Percentiles rank a stretch among this genome's conserved stretches.
Conservation (phyloP, 1,140 invertebrate species). For the Ylistrum balloti region DNA sequence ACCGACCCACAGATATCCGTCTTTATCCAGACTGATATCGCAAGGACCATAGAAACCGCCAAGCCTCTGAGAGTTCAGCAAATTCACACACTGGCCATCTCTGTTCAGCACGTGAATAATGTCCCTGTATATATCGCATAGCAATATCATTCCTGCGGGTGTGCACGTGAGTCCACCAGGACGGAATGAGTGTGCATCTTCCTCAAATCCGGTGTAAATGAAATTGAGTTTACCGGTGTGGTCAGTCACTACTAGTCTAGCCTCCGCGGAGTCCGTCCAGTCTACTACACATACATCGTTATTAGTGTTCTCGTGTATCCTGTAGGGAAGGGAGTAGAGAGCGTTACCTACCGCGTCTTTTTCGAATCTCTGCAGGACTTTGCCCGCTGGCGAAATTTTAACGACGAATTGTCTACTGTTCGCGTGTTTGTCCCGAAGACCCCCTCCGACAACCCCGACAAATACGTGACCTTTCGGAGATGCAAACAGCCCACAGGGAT, state of each 20-base stretch:
- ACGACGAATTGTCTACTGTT: conserved; percentile 11
- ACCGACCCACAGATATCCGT: conserved; percentile 21
- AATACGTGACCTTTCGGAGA: not conserved
- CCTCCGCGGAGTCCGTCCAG: conserved; percentile 33
- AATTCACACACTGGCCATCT: not conserved
- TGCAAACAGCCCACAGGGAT: not conserved
- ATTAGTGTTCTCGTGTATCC: conserved; percentile 48
- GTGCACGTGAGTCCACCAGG: not conserved
- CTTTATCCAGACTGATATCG: not conserved
- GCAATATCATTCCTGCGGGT: not conserved
- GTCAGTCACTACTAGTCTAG: conserved; percentile 43
- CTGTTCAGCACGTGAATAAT: not conserved
- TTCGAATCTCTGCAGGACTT: not conserved
- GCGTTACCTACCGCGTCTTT: conserved; percentile 10
- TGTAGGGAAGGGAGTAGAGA: conserved; percentile 36
- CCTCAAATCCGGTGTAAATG: conserved; percentile 42
- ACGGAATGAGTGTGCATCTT: conserved; percentile 1
- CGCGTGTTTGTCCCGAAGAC: not conserved
- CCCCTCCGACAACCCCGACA: not conserved
- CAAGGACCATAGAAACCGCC: not conserved
- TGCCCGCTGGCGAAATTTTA: not conserved
- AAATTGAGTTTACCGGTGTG: conserved; percentile 43
- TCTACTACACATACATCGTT: conserved; percentile 48
- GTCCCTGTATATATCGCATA: not conserved
- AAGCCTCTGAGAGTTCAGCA: not conserved